Base-by-base conservation (phyloP, 2,888 invertebrate species). In the Entomobrya proxima region DNA sequence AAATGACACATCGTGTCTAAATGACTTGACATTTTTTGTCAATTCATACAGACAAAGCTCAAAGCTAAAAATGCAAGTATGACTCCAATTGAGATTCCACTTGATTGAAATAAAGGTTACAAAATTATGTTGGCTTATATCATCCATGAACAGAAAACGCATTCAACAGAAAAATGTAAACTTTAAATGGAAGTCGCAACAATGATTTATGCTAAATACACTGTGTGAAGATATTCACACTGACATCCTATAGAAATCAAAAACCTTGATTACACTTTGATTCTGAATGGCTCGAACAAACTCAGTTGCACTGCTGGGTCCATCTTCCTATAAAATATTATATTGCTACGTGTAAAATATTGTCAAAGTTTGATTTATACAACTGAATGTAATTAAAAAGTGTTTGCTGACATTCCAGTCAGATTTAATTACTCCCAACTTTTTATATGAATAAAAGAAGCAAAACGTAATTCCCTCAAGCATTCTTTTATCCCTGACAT, bases 11-110 rank as follows among this genome's bases (percentile, higher is more conserved):
- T 72, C 72, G 27, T 44, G 11, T 27, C n/a, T 72, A 72, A 72
- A 82, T 82, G 82, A 82, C 82, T 82, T 50, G 82, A 64, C 58
- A 75, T 30, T 75, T 74, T 82, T 64, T 61, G 74, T 61, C 75
- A 64, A 47, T 50, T 69, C 67, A 37, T 18, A 75, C 55, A 35
- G 50, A 44, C 37, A 40, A 74, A 74, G 74, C 47, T 58, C 81
- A 75, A n/a, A 47, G 40, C 40, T 77, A 24, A 77, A 58, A 55
- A 58, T 32, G 21, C 27, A 24, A 15, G n/a, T 40, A 37, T 27
- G 24, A 15, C 55, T 55, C 9, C 40, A 79, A 55, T 55, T 69
- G 37, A 67, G 50, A 52, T 69, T 76, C 76, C 55, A 30, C 50
- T 52, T 18, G 75, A n/a, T n/a, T 75, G 32, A 32, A 76, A 50